Base-by-base conservation (phyloP, 2,113 vertebrate genomes). In the Calyptomena viridis region DNA sequence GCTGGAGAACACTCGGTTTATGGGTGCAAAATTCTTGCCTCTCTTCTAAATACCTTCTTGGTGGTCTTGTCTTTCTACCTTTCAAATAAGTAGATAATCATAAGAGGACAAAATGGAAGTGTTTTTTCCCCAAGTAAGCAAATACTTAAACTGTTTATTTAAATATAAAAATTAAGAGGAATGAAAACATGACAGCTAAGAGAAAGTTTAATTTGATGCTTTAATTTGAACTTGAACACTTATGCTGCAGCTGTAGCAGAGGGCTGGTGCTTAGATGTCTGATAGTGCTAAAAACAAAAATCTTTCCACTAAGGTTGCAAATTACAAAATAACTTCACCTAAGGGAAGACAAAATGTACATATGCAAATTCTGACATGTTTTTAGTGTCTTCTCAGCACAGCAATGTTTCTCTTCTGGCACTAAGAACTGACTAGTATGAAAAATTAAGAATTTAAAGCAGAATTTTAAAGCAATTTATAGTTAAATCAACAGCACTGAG, bases 291-390 rank as follows among this genome's bases (percentile, higher is more conserved):
- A 84, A 94, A 84, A 8, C 33, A 92, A 93, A 95, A 96, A 79
- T 59, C 40, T 44, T 90, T 60, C 42, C 47, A 87, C 27, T 77
- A 67, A 72, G 10, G 53, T 30, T 85, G 94, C 42, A 79, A 94
- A 93, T 86, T 83, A 82, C 72, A 86, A 85, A 96, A 71, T 85
- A 94, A 96, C 72, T 92, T 59, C 42, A 88, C 79, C 87, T 93
- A 95, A 68, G 55, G n/a, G 27, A 96, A 95, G 50, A 90, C 14
- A 90, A 84, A 81, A 78, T 13, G 33, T 73, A 74, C 14, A 49
- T 63, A 66, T 44, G 44, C 37, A 90, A 73, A 94, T 42, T 84
- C 10, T 72, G 58, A 40, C 49, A 25, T 68, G 12, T 49, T 95
- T 86, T 69, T 8, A 78, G 8, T 21, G 55, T 28, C 64, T 69